Base-by-base conservation (phyloP, 1,140 invertebrate species). In the Drosophila quadrilineata region DNA sequence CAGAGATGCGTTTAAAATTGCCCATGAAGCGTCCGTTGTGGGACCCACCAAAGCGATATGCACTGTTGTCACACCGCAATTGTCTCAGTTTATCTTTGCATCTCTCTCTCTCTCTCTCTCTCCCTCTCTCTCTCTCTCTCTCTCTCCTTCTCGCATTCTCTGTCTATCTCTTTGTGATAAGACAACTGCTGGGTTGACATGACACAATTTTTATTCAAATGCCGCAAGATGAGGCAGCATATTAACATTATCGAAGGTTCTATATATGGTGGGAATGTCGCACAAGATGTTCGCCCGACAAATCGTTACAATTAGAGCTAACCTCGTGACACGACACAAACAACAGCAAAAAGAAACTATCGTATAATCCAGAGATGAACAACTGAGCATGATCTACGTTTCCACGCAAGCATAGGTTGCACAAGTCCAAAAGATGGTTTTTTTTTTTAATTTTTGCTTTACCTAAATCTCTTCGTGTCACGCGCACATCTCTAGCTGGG, bases 201-300 rank as follows among this genome's bases (percentile, higher is more conserved):
- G 77, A 84, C 79, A 84, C 79, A 84, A 84, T 85, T 85, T 74
- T 85, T 86, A 85, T 85, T 85, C 79, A 85, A 85, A 85, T 85
- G 75, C 74, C 80, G 58, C 72, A 69, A 65, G 58, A 84, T 84
- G 77, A 84, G 69, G 66, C 77, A 56, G 79, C 65, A 67, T 67
- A 62, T 67, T 54, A 53, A 62, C 72, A 77, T 66, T 84, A 77
- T 82, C 76, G 69, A 60, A 66, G 48, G 58, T 48, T 31, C 48
- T n/a, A n/a, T n/a, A n/a, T n/a, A 64, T 54, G 70, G 66, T 85
- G 74, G 79, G 79, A 84, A 84, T 84, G 74, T 85, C 79, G 71
- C 79, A 71, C 79, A 84, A 85, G 79, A 74, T 43, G 69, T 62
- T 29, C 35, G 41, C 10, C 29, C 24, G 45, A 24, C 49, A 6